These are phyloP conservation scores for Ichneumoninae sp. DNA, from an alignment of 2,888 invertebrate species.

Conservation along the genomic window DNA sequence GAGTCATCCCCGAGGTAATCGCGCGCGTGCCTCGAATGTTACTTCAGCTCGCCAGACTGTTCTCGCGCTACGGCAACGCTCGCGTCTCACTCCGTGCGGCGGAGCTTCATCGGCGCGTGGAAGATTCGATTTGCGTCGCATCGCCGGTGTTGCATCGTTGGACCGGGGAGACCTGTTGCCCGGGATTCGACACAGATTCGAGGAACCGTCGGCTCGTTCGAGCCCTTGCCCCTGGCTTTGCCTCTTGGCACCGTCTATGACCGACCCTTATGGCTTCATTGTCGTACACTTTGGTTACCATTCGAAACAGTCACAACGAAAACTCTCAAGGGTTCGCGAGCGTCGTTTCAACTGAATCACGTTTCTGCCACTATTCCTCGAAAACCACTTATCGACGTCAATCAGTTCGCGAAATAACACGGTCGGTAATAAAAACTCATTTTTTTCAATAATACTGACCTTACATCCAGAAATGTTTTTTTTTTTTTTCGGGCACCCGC, in stretches of 20 bases:
- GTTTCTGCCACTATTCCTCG: too few relatives aligned
- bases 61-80: slow-evolving; percentile 49
- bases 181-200: slow-evolving; percentile 52
- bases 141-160: slow-evolving; percentile 69
- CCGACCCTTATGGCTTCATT: background rate
- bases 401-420: too few relatives aligned
- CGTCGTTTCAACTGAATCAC: too few relatives aligned
- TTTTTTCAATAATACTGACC: too few relatives aligned
- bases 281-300: background rate
- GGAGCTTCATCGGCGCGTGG: slow-evolving; percentile 65
- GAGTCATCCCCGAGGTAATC: slow-evolving; percentile 71
- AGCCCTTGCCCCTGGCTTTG: slow-evolving; percentile 9
- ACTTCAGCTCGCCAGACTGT: slow-evolving; percentile 56
- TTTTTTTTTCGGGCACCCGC: too few relatives aligned
- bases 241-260: background rate
- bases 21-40: slow-evolving; percentile 72
- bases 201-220: slow-evolving; percentile 48
- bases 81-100: slow-evolving; percentile 56
- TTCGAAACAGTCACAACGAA: too few relatives aligned
- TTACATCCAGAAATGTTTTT: too few relatives aligned
- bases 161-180: slow-evolving; percentile 76
- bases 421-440: too few relatives aligned
- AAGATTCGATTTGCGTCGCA: slow-evolving; percentile 70
- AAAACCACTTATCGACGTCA: too few relatives aligned
- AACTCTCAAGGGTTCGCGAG: too few relatives aligned